Evolutionary conservation across 2,113 vertebrate genomes (phyloP), one percentile per base, ranked within the genome.

Genomic region (Octodon degus): DNA sequence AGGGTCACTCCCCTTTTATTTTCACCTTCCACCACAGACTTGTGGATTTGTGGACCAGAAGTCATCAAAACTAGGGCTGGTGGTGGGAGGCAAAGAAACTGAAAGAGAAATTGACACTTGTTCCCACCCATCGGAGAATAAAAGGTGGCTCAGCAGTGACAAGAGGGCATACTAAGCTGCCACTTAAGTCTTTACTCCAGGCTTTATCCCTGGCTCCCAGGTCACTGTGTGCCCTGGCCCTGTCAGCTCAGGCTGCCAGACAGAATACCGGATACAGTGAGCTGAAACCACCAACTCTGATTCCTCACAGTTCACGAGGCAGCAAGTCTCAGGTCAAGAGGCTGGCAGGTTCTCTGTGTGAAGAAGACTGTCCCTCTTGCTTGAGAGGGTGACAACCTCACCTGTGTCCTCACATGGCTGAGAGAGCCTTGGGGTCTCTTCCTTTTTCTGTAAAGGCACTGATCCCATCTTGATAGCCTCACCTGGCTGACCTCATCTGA

Each of bases 191-290:
- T 20, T 37, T 22, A 11, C 2, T 10, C 80, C 53, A n/a, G 32
- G 5, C 53, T 55, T 14, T 55, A 55, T 13, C 53, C 53, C 53
- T 55, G 53, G 53, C n/a, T 40, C 19, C 32, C 55, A 25, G 81
- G 5, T 6, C n/a, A 24, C 12, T 25, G 2, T 37, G 34, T 60
- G 11, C 19, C 55, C 37, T 37, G 55, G 32, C 6, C 34, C 5
- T 72, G 68, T 83, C n/a, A 40, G 12, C 22, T 25, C 11, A 24
- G 32, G 53, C 32, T 58, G 34, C 81, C 22, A 13, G 2, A 2
- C 2, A 25, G 5, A 9, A 11, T 7, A 40, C 34, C 6, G 1
- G 14, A 16, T 10, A 14, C 2, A 13, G 11, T 19, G 2, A n/a
- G n/a, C 11, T 3, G 55, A 37, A 83, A 40, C 55, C 22, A 37